Evolutionary conservation across 1,140 invertebrate species (phyloP).

Genomic region (Thereuonema tuberculata): DNA sequence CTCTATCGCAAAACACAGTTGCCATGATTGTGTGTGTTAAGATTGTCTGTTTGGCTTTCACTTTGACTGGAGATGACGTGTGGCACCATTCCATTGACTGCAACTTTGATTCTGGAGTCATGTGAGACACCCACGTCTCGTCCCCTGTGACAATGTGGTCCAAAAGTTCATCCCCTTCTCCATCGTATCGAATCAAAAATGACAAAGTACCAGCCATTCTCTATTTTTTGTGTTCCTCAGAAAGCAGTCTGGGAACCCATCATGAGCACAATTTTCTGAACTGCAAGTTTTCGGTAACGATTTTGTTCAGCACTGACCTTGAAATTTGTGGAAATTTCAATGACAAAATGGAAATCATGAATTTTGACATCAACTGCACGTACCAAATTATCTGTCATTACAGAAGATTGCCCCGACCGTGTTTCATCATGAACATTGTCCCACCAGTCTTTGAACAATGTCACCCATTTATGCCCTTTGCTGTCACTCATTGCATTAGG

Average conservation of each 20-base stretch:
- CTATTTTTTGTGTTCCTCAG: slow-evolving; percentile 16
- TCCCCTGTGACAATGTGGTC: slow-evolving; percentile 19
- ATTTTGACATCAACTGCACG: no score
- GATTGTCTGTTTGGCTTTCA: background rate
- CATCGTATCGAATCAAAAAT: slow-evolving; percentile 12
- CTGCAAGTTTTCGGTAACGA: background rate
- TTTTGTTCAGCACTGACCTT: background rate
- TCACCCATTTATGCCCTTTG: no score
- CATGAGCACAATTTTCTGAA: slow-evolving; percentile 2
- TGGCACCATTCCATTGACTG: background rate
- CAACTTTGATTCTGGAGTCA: slow-evolving; percentile 20
- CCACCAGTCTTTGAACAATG: no score
- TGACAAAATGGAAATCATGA: slow-evolving; percentile 1
- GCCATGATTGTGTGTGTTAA: background rate
- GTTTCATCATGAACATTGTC: no score
- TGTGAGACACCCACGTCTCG: slow-evolving; percentile 22
- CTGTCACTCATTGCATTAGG: no score
- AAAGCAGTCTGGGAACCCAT: slow-evolving; percentile 18
- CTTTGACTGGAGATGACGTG: slow-evolving; percentile 2
- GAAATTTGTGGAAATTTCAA: background rate
- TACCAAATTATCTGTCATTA: no score
- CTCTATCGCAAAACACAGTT: slow-evolving; percentile 4
- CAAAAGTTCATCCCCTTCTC: slow-evolving; percentile 17
- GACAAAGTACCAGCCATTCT: slow-evolving; percentile 6
- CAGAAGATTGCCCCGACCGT: no score